A percentile compares a stretch with the other conserved stretches of the same genome.
Evolutionary conservation across 2,888 invertebrate species (phyloP).

Genomic region (Acanthosepion lycidas): DNA sequence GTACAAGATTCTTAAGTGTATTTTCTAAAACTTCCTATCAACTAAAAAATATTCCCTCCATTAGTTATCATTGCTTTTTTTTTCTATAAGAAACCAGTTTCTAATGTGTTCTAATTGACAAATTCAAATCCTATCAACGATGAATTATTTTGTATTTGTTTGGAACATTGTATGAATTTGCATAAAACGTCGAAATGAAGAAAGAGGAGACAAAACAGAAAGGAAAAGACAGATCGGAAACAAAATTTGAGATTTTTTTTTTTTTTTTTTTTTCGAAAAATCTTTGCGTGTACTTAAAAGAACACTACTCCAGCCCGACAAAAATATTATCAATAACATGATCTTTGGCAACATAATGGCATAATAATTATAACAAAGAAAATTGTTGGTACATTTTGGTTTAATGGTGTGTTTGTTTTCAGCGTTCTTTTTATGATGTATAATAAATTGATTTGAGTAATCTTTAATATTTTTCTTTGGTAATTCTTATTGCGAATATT

Average conservation of each 20-base stretch:
- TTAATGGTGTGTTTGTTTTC: background rate
- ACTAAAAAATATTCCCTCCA: background rate
- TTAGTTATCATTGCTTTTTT: background rate
- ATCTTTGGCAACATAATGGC: background rate
- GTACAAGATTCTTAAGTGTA: background rate
- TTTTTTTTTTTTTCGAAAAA: background rate
- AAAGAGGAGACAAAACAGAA: background rate
- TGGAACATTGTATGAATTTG: background rate
- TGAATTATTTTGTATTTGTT: background rate
- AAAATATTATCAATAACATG: background rate
- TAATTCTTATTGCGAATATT: background rate
- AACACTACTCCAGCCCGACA: background rate
- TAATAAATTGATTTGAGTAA: background rate
- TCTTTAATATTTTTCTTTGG: background rate
- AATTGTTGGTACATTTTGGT: background rate
- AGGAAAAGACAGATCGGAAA: background rate
- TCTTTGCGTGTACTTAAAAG: background rate
- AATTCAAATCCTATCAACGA: background rate
- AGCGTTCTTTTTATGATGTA: background rate
- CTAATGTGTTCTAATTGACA: constrained; percentile 33
- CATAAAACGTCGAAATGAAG: background rate
- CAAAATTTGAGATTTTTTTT: background rate
- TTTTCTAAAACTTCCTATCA: background rate
- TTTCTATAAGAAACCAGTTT: background rate
- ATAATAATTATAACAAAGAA: background rate